A percentile compares a stretch with the other conserved stretches of the same genome.
These are phyloP conservation scores for Ciconia maguari DNA, from an alignment of 2,113 vertebrate genomes.

Conservation along the genomic window DNA sequence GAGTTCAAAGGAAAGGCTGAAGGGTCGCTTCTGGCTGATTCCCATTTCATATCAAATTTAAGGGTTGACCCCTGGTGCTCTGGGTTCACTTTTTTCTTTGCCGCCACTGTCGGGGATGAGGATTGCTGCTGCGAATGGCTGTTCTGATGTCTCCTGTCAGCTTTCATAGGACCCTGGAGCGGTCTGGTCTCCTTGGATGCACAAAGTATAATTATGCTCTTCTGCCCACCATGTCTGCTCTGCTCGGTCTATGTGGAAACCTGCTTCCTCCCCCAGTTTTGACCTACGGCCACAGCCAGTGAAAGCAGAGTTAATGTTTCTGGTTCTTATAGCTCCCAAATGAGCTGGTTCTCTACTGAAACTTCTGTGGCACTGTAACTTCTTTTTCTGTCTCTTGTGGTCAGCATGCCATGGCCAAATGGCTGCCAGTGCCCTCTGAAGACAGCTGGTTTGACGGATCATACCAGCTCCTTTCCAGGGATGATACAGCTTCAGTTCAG, in stretches of 20 bases:
- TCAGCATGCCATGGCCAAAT: no score
- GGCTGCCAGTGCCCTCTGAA: background rate
- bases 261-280: background rate
- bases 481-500: background rate
- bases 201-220: background rate
- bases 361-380: background rate
- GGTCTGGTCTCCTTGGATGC: background rate
- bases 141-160: background rate
- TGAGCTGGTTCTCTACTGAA: background rate
- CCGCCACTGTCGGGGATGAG: background rate
- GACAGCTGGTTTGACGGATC: background rate
- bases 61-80: background rate
- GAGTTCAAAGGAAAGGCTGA: background rate
- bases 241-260: background rate
- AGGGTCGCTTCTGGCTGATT: background rate
- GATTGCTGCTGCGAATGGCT: background rate
- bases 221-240: background rate
- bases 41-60: background rate
- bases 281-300: background rate
- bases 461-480: background rate
- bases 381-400: background rate
- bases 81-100: background rate
- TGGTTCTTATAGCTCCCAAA: background rate
- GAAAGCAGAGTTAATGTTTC: background rate
- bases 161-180: rapidly evolving